These are phyloP conservation scores for Tetragonula clypearis DNA, from an alignment of 1,140 invertebrate species.

Conservation along the genomic window DNA sequence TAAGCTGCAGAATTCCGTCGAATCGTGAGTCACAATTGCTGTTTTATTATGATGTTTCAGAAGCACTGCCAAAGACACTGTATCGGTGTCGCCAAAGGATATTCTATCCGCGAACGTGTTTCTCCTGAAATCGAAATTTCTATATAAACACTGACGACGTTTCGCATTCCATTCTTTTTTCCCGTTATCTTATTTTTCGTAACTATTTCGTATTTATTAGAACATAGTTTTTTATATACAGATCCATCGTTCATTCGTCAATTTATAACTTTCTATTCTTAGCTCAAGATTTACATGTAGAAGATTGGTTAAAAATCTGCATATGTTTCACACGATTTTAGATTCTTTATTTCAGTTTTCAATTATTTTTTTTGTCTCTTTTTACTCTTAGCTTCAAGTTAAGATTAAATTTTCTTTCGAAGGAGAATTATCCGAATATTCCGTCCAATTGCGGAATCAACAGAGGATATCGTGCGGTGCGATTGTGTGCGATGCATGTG, in stretches of 20 bases:
- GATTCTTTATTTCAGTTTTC: neutral
- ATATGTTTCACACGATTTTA: neutral
- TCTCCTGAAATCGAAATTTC: neutral
- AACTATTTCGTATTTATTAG: no score
- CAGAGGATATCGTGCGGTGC: slow-evolving; percentile 4
- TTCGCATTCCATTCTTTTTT: neutral
- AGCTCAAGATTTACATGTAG: no score
- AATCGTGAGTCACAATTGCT: slow-evolving; percentile 83
- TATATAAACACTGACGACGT: neutral
- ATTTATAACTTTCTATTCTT: neutral
- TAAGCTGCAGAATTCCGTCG: slow-evolving; percentile 83
- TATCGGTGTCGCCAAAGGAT: neutral
- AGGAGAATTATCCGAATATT: neutral
- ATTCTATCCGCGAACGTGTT: neutral
- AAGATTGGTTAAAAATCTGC: no score
- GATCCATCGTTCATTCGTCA: no score
- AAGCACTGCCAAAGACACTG: slow-evolving; percentile 12
- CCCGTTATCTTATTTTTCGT: no score
- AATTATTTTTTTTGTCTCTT: neutral
- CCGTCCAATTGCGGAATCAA: neutral
- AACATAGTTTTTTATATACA: no score
- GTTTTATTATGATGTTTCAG: neutral
- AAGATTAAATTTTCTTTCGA: neutral
- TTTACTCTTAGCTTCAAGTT: no score
- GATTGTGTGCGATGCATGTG: slow-evolving; percentile 36